Evolutionary conservation across 2,797 vertebrate genomes (phyloP).

Genomic region (Hippocampus kuda): DNA sequence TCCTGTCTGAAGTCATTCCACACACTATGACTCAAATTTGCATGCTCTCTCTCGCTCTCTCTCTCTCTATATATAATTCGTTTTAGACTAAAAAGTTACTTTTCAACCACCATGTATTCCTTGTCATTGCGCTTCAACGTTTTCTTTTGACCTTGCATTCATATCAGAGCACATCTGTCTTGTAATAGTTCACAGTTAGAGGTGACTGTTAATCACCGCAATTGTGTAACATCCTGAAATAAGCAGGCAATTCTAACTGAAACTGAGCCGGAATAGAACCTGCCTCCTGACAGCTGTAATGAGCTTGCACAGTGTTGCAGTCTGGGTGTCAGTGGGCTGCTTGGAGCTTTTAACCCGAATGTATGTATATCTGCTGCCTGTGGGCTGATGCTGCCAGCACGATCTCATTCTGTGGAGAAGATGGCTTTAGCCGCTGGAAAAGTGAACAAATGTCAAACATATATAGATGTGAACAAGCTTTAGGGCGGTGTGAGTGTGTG

Average conservation of each 20-base stretch:
- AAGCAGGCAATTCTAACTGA: constrained; percentile 51
- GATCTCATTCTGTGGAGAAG: constrained; percentile 40
- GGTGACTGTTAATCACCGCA: constrained; percentile 51
- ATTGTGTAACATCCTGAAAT: constrained; percentile 64
- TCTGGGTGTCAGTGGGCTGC: constrained; percentile 38
- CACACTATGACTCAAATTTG: not conserved
- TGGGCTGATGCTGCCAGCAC: constrained; percentile 38
- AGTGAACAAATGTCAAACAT: constrained; percentile 22
- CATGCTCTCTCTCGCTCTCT: too few species aligned
- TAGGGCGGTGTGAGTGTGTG: not conserved
- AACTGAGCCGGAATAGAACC: constrained; percentile 30
- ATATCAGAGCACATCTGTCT: constrained; percentile 19
- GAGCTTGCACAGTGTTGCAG: constrained; percentile 22
- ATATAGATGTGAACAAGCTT: constrained; percentile 62
- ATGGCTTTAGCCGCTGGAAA: constrained; percentile 51
- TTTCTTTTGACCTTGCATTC: constrained; percentile 11
- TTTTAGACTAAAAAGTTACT: not conserved
- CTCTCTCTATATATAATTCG: too few species aligned
- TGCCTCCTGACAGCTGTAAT: constrained; percentile 32
- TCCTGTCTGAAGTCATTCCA: not conserved
- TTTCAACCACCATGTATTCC: not conserved
- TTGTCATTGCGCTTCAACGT: constrained; percentile 5
- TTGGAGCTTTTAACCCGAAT: constrained; percentile 34
- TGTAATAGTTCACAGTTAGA: constrained; percentile 59
- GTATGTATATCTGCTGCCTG: constrained; percentile 34